phyloP scores from a whole-genome alignment of 1,140 invertebrate species.

The Leptinotarsa texana region DNA sequence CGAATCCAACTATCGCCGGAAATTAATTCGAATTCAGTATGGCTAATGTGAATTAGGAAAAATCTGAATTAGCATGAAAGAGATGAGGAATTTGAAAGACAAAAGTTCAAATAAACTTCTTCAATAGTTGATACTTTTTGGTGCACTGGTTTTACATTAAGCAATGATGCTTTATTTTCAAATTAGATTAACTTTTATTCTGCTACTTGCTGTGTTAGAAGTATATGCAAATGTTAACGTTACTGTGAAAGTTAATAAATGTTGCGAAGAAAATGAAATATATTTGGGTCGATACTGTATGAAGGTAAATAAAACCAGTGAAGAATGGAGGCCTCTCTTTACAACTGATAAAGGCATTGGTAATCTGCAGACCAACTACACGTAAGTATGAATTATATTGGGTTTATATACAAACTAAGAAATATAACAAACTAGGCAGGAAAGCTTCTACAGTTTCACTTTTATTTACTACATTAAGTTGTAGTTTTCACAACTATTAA shows the following conservation, averaged over 20 bases:
- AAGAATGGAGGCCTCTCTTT: constrained; percentile 68
- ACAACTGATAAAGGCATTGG: constrained; percentile 63
- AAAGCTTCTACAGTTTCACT: too few species aligned
- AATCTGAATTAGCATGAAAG: too few species aligned
- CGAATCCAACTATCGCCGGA: too few species aligned
- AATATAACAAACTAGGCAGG: too few species aligned
- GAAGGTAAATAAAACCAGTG: constrained; percentile 62
- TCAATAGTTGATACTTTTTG: too few species aligned
- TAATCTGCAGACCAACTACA: constrained; percentile 57
- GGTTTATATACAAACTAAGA: too few species aligned
- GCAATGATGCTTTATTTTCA: constrained; percentile 54
- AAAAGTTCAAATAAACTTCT: background rate
- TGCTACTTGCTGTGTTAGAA: constrained; percentile 45
- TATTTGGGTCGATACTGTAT: constrained; percentile 69
- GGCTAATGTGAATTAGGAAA: too few species aligned
- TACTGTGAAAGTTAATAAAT: constrained; percentile 69
- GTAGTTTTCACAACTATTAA: too few species aligned
- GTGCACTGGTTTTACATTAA: too few species aligned
- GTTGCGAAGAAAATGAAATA: constrained; percentile 73
- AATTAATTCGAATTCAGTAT: too few species aligned
- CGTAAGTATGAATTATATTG: constrained; percentile 32
- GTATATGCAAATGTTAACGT: constrained; percentile 55
- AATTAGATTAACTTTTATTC: constrained; percentile 54
- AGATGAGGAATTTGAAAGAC: background rate
- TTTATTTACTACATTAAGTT: too few species aligned